Evolutionary conservation across 2,888 invertebrate genomes (phyloP).

Genomic region (Habroteleia sp.): DNA sequence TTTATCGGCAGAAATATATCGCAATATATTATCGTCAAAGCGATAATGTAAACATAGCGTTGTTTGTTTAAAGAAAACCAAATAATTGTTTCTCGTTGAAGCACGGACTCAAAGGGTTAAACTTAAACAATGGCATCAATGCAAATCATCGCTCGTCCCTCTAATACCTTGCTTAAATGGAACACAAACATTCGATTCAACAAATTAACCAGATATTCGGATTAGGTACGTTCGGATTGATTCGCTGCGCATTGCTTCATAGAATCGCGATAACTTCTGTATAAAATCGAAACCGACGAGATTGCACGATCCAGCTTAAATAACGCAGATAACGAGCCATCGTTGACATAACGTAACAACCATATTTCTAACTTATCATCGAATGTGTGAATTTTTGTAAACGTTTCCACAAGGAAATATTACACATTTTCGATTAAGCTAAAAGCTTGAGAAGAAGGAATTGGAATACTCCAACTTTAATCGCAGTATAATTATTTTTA

Average conservation of each 20-base stretch:
- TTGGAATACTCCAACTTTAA: too few species aligned
- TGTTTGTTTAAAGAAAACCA: too few species aligned
- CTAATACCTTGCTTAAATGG: slow-evolving; percentile 49
- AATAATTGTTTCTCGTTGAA: too few species aligned
- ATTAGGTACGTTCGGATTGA: slow-evolving; percentile 66
- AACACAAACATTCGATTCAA: slow-evolving; percentile 56
- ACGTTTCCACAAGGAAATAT: slow-evolving; percentile 10
- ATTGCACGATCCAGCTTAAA: slow-evolving; percentile 51
- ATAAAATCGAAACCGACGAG: slow-evolving; percentile 69
- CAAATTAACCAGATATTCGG: slow-evolving; percentile 64
- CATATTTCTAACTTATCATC: slow-evolving; percentile 39
- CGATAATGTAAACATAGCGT: too few species aligned
- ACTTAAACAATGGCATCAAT: slow-evolving; percentile 24
- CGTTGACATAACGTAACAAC: slow-evolving; percentile 41
- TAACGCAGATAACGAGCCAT: slow-evolving; percentile 39
- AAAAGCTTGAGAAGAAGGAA: too few species aligned
- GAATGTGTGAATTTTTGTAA: slow-evolving; percentile 12
- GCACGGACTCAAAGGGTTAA: slow-evolving; percentile 11
- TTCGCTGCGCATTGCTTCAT: slow-evolving; percentile 64
- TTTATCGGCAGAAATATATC: too few species aligned
- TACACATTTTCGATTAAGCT: slow-evolving; percentile 23
- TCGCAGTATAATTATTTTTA: too few species aligned
- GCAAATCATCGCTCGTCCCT: slow-evolving; percentile 28
- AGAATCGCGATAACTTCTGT: slow-evolving; percentile 65
- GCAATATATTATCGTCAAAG: too few species aligned